Percentiles rank a stretch among this genome's conserved stretches.
Conservation (phyloP, 2,888 invertebrate genomes). For the Caenorhabditis plicata region DNA sequence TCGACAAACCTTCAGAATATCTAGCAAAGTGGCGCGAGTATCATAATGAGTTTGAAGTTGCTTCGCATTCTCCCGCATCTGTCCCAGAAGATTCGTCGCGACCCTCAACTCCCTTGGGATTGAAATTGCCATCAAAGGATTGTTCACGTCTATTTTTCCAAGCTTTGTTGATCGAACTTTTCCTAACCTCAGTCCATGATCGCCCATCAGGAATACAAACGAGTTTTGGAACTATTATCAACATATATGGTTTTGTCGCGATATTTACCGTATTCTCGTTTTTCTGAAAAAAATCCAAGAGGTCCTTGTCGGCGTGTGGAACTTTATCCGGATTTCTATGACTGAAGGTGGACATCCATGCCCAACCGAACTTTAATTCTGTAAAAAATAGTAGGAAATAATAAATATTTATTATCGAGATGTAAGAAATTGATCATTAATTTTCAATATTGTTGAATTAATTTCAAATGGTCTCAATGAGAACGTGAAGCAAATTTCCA, state of each 20-base stretch:
- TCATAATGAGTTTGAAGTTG: slow-evolving; percentile 44
- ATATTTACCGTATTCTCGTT: slow-evolving; percentile 23
- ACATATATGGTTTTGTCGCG: no score
- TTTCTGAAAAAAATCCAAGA: slow-evolving; percentile 37
- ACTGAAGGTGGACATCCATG: slow-evolving; percentile 44
- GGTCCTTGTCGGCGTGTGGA: slow-evolving; percentile 42
- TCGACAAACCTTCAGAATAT: slow-evolving; percentile 40
- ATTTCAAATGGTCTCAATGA: no score
- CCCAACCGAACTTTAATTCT: slow-evolving; percentile 41
- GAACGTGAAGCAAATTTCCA: no score
- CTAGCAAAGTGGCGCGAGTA: slow-evolving; percentile 40
- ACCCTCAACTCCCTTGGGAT: slow-evolving; percentile 36
- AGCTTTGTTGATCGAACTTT: slow-evolving; percentile 28
- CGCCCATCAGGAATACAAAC: slow-evolving; percentile 48
- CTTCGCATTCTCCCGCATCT: slow-evolving; percentile 28
- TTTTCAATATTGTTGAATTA: no score
- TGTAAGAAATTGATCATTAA: no score
- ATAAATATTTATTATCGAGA: neutral
- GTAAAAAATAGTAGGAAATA: neutral
- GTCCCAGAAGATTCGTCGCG: slow-evolving; percentile 20
- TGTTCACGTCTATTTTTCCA: slow-evolving; percentile 43
- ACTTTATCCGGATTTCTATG: slow-evolving; percentile 43
- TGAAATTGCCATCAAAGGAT: slow-evolving; percentile 41
- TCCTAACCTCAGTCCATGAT: slow-evolving; percentile 49
- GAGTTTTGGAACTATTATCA: slow-evolving; percentile 46